Evolutionary conservation across 2,888 invertebrate species (phyloP), one percentile per base, ranked within the genome.

Genomic region (Latheticus oryzae): DNA sequence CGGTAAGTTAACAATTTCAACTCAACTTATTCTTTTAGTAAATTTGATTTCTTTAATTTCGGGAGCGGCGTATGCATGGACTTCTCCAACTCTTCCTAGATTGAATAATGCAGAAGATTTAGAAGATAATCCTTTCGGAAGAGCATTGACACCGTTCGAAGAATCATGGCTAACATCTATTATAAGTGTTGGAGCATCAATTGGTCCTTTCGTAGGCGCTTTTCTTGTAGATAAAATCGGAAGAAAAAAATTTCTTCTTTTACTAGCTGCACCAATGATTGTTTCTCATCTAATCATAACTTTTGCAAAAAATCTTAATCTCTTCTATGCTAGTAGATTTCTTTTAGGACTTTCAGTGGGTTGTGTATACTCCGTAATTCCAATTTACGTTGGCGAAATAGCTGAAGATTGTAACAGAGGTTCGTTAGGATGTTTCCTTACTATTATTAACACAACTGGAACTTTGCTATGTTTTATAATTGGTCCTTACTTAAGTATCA

Each of bases 321-420:
- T 59, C 1, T 69, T 56, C 48, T 86, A 82, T 77, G 81, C 75
- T 5, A 87, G 84, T 42, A 81, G 82, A 50, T 81, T 82, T 66
- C 78, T 81, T 57, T 84, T 83, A 76, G 90, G 90, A 37, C 68
- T 88, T 0, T 85, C 84, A 1, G 82, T 85, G 0, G 88, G 89
- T 0, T 84, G 87, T 70, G 79, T 86, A 9, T 89, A 87, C 78
- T 85, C 88, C 0, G 84, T 87, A 0, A 84, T 87, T 0, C 92
- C 94, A 0, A 89, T 93, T 84, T 95, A 93, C 77, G 85, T 93
- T 55, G 90, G 91, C 24, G 95, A 95, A 78, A 90, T 93, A 16
- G 85, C 93, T 2, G 88, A 91, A 81, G 86, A 87, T 51, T 86
- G 87, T 12, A 84, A 87, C 7, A 81, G 95, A 56, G 94, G 94